Conservation (phyloP, 2,113 vertebrate species). For the Rhinolophus ferrumequinum region DNA sequence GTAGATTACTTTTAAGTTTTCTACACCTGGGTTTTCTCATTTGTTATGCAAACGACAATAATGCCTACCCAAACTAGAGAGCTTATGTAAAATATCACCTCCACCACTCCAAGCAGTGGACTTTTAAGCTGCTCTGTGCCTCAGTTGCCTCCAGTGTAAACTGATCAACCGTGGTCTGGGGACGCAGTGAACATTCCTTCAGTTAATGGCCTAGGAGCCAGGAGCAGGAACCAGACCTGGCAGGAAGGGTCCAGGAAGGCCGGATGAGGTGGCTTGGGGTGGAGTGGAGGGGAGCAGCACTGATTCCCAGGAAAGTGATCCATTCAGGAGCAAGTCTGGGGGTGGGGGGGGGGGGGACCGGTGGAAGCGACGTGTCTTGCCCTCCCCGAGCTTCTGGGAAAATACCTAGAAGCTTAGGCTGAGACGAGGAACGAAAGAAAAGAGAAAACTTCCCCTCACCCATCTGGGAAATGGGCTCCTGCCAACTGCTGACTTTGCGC, state of each 20-base stretch:
- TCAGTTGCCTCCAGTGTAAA: constrained; percentile 32
- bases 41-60: constrained; percentile 31
- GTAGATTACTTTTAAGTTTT: constrained; percentile 1
- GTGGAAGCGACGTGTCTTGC: background rate
- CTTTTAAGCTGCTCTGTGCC: background rate
- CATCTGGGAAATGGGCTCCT: constrained; percentile 66
- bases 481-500: constrained; percentile 66
- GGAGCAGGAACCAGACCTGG: background rate
- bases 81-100: background rate
- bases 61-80: background rate
- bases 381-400: background rate
- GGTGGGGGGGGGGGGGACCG: too few species aligned
- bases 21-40: background rate
- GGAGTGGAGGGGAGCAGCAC: background rate
- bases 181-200: background rate
- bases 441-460: constrained; percentile 59
- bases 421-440: background rate
- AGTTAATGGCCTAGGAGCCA: background rate
- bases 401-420: background rate
- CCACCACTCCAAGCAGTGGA: background rate
- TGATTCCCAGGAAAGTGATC: background rate
- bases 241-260: background rate
- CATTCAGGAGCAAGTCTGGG: background rate
- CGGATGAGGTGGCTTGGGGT: background rate
- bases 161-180: background rate